Base-by-base conservation (phyloP, 2,888 invertebrate genomes). In the Leucoma salicis region DNA sequence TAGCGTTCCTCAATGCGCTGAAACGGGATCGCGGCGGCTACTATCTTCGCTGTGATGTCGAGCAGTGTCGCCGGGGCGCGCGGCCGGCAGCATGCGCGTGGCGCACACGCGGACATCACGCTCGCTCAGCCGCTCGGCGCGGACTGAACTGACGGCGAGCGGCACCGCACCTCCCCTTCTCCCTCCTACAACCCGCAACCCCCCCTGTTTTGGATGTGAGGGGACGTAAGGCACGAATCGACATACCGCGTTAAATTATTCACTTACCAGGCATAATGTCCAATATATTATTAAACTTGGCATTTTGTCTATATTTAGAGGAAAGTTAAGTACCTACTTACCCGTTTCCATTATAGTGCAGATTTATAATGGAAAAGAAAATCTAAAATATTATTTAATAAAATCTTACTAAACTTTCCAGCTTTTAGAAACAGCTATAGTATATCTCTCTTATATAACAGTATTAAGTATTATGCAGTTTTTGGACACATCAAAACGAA, bases 1-100 rank as follows among this genome's bases (percentile, higher is more conserved):
- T 95, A 95, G 58, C 95, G 93, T 82, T 96, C 95, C 85, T 96
- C 96, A 74, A 96, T 95, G 66, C 94, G 91, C 80, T 96, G 95
- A 87, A 96, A 96, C 54, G 96, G 95, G 69, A 96, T 94, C 79
- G 94, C 93, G 82, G 94, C 94, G 69, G 96, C 96, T 63, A 96
- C 96, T 73, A 94, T 93, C 86, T 94, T 94, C 63, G 96, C 95
- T 74, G 95, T 93, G 68, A 95, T 93, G 90, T 96, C 95, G 70
- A 96, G 92, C 63, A 96, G 90, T 55, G 94, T 91, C 87, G 95
- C 94, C 69, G 94, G 94, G 82, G 91, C 86, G 86, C 89, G 89
- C 84, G 86, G 84, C 82, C 86, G 84, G 76, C 88, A 87, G 78
- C 88, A 88, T 56, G 82, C 86, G 82, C 87, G 88, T 84, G 87